Base-by-base conservation (phyloP, 2,113 vertebrate species). In the Hydropotes inermis region DNA sequence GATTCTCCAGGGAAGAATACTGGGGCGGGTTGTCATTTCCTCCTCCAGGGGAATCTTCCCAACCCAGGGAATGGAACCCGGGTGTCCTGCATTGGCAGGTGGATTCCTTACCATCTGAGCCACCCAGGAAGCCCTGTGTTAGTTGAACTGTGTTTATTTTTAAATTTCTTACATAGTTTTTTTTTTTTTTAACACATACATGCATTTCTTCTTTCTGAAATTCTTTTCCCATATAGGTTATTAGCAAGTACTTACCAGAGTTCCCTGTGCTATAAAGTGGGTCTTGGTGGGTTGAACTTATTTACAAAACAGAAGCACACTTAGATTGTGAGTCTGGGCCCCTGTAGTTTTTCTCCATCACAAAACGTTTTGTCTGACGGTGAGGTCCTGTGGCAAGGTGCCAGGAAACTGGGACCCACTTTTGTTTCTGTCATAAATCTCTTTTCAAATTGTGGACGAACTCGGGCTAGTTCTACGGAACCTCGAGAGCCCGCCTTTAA, bases 311-410 rank as follows among this genome's bases (percentile, higher is more conserved):
- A 39, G 39, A 79, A 33, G 47, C 28, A 33, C 16, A 33, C 28
- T 33, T 10, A 33, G 76, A 50, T 19, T 19, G 2, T 5, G 5
- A 12, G 28, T 33, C 12, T 84, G 6, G 15, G 12, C 13, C 16
- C 43, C 43, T 88, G 30, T 45, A 16, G 33, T 45, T n/a, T 16
- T 16, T 67, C 4, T 45, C 47, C 17, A 16, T 23, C 5, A 19
- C 30, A 9, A 43, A 58, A 15, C 28, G 7, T 50, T 39, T 39
- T 36, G 13, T 16, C 27, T 50, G 57, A 6, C 61, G 39, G 33
- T 27, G 9, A 39, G 13, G 7, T 55, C 61, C 47, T n/a, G 0
- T 4, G 3, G 47, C 5, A 25, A 2, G 36, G 27, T n/a, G n/a
- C 17, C 8, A 23, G 2, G 64, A 96, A 61, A 8, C 3, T 0